phyloP scores from a whole-genome alignment of 2,113 vertebrate species.

The Caranx ignobilis region DNA sequence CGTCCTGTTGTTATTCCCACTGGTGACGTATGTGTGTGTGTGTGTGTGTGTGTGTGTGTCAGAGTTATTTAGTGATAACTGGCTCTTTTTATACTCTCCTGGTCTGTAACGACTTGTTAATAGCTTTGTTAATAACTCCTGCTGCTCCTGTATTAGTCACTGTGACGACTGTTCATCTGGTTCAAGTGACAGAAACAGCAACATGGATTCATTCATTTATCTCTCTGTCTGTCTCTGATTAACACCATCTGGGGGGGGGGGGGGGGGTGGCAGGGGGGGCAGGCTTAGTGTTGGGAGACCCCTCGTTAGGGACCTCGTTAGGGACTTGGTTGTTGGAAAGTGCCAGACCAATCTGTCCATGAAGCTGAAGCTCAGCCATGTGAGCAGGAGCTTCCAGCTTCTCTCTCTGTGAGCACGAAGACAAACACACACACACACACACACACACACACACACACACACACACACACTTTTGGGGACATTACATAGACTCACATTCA shows the following conservation, averaged over 20 bases:
- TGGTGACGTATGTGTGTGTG: background rate
- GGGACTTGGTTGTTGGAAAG: slow-evolving; percentile 27
- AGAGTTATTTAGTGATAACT: too few species aligned
- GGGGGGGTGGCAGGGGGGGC: background rate
- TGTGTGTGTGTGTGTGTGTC: background rate
- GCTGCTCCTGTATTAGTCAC: background rate
- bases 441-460: too few species aligned
- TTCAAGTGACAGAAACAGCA: background rate
- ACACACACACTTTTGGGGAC: too few species aligned
- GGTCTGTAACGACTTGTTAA: too few species aligned
- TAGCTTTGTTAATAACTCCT: too few species aligned
- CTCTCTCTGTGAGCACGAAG: background rate
- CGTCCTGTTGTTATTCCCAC: slow-evolving; percentile 1
- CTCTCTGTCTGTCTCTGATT: slow-evolving; percentile 13
- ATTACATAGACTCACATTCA: too few species aligned
- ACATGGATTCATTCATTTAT: slow-evolving; percentile 15
- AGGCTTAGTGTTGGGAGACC: background rate
- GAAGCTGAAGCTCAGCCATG: slow-evolving; percentile 27
- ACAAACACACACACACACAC: too few species aligned
- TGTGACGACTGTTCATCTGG: slow-evolving; percentile 20
- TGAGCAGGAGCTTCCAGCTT: background rate
- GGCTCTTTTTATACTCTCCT: too few species aligned
- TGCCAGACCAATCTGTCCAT: slow-evolving; percentile 24
- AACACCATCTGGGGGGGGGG: slow-evolving; percentile 42
- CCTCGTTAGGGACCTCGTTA: slow-evolving; percentile 35